These are phyloP conservation scores for Chaetura pelagica DNA, from an alignment of 2,113 vertebrate species.

Conservation along the genomic window DNA sequence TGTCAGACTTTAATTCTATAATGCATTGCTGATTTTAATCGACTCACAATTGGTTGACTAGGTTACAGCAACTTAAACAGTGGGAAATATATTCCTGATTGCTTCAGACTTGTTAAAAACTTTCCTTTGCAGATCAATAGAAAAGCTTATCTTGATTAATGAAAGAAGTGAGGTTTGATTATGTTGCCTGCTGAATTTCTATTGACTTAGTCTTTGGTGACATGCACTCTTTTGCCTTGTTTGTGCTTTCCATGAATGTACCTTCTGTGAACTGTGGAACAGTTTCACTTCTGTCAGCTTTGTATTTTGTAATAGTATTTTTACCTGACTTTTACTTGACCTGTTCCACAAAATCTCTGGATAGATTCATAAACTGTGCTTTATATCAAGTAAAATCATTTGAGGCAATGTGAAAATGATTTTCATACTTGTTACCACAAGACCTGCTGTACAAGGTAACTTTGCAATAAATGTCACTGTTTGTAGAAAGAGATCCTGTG, in stretches of 20 bases:
- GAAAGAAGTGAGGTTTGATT: background rate
- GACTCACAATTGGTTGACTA: background rate
- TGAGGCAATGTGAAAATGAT: background rate
- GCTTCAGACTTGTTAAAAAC: background rate
- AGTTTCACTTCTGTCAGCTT: conserved; percentile 5
- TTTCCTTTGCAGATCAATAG: background rate
- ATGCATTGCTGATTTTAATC: background rate
- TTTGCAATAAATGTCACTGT: conserved; percentile 60
- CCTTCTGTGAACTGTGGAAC: background rate
- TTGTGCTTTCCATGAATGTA: conserved; percentile 8
- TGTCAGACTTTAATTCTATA: conserved; percentile 2
- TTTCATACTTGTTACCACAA: conserved; percentile 24
- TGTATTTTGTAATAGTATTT: conserved; percentile 51
- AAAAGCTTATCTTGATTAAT: background rate
- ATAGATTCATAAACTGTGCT: conserved; percentile 4
- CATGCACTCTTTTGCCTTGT: conserved; percentile 9
- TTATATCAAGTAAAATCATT: background rate
- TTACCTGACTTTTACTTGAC: conserved; percentile 5
- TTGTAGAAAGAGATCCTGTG: conserved; percentile 8
- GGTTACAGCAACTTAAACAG: background rate
- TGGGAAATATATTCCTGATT: background rate
- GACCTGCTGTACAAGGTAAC: conserved; percentile 22
- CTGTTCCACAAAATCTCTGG: background rate
- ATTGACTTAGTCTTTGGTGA: background rate
- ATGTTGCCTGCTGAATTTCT: conserved; percentile 19